Evolutionary conservation across 1,140 invertebrate genomes (phyloP).

Genomic region (Neodiprion virginianus): DNA sequence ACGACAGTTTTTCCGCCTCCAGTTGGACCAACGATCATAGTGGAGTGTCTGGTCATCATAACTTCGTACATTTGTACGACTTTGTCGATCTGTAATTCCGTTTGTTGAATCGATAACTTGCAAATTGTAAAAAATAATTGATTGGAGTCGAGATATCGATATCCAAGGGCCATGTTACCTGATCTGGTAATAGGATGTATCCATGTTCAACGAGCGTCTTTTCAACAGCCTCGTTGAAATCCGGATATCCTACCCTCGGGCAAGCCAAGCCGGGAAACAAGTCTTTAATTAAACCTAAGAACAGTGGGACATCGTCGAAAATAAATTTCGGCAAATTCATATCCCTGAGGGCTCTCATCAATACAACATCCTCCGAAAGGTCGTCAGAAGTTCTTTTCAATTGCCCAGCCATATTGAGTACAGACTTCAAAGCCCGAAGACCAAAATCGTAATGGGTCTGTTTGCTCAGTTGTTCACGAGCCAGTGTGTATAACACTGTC

Average conservation of each 20-base stretch:
- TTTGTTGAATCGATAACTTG: not conserved
- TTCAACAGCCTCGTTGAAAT: constrained; percentile 82
- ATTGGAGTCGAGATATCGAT: constrained; percentile 44
- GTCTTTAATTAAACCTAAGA: constrained; percentile 86
- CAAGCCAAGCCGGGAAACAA: constrained; percentile 89
- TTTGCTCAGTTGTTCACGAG: constrained; percentile 86
- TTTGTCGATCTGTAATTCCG: constrained; percentile 75
- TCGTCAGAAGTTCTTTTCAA: constrained; percentile 78
- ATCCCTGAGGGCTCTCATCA: constrained; percentile 88
- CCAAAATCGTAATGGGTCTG: constrained; percentile 95
- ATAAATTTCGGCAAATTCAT: constrained; percentile 94
- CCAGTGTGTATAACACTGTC: constrained; percentile 87
- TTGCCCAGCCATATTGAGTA: constrained; percentile 88
- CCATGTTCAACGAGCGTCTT: constrained; percentile 69
- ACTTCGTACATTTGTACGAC: constrained; percentile 91
- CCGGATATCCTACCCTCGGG: constrained; percentile 81
- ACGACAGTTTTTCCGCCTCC: constrained; percentile 90
- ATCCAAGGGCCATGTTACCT: constrained; percentile 64
- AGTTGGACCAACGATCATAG: constrained; percentile 91
- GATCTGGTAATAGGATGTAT: constrained; percentile 78
- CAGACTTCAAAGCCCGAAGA: constrained; percentile 85
- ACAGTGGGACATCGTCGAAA: constrained; percentile 88
- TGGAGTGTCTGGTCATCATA: constrained; percentile 91
- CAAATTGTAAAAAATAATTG: constrained; percentile 17
- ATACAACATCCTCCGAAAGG: constrained; percentile 81